Conservation (phyloP, 2,113 vertebrate genomes). For the Steatornis caripensis region DNA sequence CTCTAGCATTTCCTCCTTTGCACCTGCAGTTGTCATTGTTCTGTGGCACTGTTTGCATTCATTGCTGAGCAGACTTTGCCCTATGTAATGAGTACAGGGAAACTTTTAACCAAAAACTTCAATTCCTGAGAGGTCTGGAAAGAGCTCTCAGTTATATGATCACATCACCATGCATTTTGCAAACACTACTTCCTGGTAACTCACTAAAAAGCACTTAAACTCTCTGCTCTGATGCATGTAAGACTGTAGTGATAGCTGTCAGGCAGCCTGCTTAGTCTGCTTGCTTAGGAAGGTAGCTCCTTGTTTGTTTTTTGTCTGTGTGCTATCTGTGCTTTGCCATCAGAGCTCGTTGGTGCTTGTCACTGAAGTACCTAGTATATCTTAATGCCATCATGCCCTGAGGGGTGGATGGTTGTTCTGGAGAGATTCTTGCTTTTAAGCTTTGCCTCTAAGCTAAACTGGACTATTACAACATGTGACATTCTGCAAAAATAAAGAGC, state of each 20-base stretch:
- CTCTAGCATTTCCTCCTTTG: slow-evolving; percentile 10
- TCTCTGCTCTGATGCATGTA: neutral
- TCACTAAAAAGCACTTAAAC: neutral
- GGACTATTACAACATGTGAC: neutral
- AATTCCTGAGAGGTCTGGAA: neutral
- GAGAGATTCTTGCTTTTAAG: neutral
- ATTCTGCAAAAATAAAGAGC: neutral
- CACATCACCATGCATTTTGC: neutral
- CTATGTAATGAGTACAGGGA: neutral
- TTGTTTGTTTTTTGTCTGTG: neutral
- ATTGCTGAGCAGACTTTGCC: neutral
- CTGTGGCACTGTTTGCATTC: neutral
- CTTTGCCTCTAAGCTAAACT: neutral
- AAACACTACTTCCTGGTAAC: neutral
- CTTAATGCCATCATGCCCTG: neutral
- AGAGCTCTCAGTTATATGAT: neutral
- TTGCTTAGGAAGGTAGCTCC: neutral
- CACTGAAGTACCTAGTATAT: neutral
- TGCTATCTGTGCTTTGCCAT: neutral
- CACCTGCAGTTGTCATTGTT: slow-evolving; percentile 9
- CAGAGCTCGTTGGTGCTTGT: neutral
- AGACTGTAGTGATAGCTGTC: neutral
- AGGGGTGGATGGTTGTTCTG: neutral
- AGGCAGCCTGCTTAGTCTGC: neutral
- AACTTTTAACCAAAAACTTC: neutral